Evolutionary conservation across 2,797 vertebrate species (phyloP), one percentile per base, ranked within the genome.

Genomic region (Argyrosomus regius): DNA sequence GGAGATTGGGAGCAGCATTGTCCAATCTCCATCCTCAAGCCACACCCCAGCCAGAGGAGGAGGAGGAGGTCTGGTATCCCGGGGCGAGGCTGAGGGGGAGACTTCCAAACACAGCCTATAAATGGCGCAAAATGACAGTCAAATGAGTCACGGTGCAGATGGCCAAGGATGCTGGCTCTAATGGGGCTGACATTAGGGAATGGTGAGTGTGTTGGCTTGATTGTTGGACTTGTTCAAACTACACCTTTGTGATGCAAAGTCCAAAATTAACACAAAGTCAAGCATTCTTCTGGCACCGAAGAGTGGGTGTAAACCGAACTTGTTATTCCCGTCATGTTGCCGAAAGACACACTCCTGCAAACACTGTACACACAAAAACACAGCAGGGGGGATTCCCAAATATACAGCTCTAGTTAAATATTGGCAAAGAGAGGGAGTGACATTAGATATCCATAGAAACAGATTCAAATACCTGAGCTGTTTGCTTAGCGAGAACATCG

Each of bases 111-210:
- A 18, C 77, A 43, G 75, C 58, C 70, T 80, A 60, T 83, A 89
- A 92, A 89, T 82, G 81, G 89, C 20, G 72, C 87, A 88, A 91
- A 91, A 92, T 91, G 70, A 81, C 86, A 83, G 82, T 78, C 22
- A 81, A 87, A 85, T 89, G 89, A 91, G 84, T 88, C 88, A 89
- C 20, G 39, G 87, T 66, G 63, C 90, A 92, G 89, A 91, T 91
- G 88, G 89, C 59, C 0, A 22, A 68, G 80, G 80, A 84, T n/a
- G 78, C 67, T 64, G 79, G 80, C 54, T 75, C 54, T 66, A 78
- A 77, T 54, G 72, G 72, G 53, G 50, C 64, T 43, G 75, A 76
- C 84, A 57, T 52, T 57, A 52, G 74, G 76, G 65, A 77, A 49
- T 4, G 52, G 53, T 18, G 65, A 72, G 54, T 24, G 73, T 60